Evolutionary conservation across 2,113 vertebrate genomes (phyloP).

Genomic region (Tauraco erythrolophus): DNA sequence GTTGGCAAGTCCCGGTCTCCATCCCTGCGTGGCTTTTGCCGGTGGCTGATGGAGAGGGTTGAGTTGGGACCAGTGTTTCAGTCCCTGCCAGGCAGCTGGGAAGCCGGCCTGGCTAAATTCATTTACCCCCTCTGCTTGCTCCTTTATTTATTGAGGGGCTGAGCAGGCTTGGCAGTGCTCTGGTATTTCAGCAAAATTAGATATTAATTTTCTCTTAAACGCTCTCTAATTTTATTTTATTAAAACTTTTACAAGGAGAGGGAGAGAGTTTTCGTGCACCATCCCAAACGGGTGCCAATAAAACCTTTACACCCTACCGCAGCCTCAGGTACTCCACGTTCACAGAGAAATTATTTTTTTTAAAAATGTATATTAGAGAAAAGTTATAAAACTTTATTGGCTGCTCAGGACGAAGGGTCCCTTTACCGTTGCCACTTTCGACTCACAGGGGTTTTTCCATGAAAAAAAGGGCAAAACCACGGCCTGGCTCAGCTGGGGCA

Average conservation of each 20-base stretch:
- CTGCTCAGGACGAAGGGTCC: not conserved
- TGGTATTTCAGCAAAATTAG: conserved; percentile 11
- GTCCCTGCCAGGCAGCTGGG: not conserved
- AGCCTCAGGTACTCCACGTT: not conserved
- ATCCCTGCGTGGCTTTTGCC: not conserved
- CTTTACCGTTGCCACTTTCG: not conserved
- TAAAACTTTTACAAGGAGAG: conserved; percentile 33
- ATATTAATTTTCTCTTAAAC: conserved; percentile 41
- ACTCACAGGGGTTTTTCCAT: accelerated
- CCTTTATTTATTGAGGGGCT: not conserved
- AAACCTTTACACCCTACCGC: not conserved
- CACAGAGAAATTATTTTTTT: not conserved
- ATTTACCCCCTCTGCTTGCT: not conserved
- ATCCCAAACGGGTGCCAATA: not conserved
- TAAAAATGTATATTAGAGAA: not conserved
- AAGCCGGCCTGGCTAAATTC: not conserved
- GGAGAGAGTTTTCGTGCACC: not conserved
- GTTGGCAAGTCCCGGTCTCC: accelerated
- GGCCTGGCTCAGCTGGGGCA: not conserved
- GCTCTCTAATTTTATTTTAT: conserved; percentile 41
- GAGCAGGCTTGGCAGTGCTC: not conserved
- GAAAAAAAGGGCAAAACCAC: not conserved
- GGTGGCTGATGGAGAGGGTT: not conserved
- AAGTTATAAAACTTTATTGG: conserved; percentile 25
- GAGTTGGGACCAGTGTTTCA: not conserved